Conservation (phyloP, 2,113 vertebrate genomes). For the Willisornis vidua region DNA sequence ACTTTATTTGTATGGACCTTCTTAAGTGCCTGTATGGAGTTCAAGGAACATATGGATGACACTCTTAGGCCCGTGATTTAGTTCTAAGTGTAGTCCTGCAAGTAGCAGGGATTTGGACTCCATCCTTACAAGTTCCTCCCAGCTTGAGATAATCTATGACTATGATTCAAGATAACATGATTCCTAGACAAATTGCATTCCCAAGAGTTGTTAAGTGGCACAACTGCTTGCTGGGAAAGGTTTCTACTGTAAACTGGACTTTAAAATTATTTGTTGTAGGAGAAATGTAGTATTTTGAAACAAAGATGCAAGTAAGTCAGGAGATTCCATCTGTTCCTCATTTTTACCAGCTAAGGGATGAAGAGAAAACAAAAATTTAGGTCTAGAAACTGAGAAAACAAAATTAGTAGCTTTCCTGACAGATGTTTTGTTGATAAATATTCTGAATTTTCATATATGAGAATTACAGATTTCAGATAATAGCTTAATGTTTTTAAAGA, state of each 20-base stretch:
- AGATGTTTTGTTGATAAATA: neutral
- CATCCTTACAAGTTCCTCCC: neutral
- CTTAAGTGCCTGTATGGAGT: neutral
- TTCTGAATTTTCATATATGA: neutral
- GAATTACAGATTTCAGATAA: neutral
- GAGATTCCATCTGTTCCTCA: neutral
- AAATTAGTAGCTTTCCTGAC: neutral
- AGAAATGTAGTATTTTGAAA: neutral
- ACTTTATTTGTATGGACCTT: neutral
- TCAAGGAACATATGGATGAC: accelerated
- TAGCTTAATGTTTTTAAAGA: neutral
- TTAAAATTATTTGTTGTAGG: neutral
- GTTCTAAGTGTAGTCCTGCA: accelerated
- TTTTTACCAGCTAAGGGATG: neutral
- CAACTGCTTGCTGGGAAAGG: neutral
- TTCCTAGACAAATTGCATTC: neutral
- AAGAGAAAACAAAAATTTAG: neutral
- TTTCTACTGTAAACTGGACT: neutral
- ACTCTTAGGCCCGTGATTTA: neutral
- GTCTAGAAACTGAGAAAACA: neutral
- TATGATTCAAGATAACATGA: neutral
- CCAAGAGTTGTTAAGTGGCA: neutral
- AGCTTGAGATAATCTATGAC: neutral
- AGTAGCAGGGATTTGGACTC: neutral
- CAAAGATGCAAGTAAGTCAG: neutral